phyloP scores from a whole-genome alignment of 92 coral and sea anemone species.

The Parazoanthus atlanticus region DNA sequence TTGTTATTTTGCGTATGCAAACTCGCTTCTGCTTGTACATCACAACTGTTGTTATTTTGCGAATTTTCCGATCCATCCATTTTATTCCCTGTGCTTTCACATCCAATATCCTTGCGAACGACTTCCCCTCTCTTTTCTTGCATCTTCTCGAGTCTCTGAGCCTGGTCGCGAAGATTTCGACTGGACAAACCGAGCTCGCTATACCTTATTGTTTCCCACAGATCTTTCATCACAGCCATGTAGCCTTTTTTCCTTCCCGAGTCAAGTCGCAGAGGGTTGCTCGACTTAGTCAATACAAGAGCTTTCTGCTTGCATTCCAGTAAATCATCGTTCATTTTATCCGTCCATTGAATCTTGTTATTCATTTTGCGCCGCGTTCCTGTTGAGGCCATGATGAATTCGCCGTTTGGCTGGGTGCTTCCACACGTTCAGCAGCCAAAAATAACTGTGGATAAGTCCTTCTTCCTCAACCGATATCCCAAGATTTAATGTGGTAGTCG shows the following conservation, averaged over 20 bases:
- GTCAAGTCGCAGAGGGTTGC: conserved; percentile 24
- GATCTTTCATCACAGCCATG: background rate
- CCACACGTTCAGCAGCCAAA: too few species aligned
- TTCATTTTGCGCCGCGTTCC: too few species aligned
- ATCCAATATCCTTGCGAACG: conserved; percentile 26
- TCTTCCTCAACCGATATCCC: too few species aligned
- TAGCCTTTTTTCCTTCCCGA: conserved; percentile 15
- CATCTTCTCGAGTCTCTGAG: conserved; percentile 53
- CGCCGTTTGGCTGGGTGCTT: too few species aligned
- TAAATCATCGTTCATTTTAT: conserved; percentile 23
- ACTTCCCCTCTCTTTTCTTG: conserved; percentile 49
- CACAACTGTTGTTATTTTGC: too few species aligned
- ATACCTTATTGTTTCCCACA: conserved; percentile 25
- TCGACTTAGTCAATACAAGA: conserved; percentile 30
- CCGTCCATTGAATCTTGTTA: background rate
- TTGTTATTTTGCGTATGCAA: background rate
- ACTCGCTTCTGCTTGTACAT: background rate
- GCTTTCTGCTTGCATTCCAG: conserved; percentile 34
- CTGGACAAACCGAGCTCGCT: conserved; percentile 30
- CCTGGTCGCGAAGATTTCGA: conserved; percentile 32
- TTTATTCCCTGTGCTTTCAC: conserved; percentile 39
- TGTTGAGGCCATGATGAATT: too few species aligned
- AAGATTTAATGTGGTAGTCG: too few species aligned
- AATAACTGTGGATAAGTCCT: too few species aligned
- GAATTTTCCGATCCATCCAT: background rate